Evolutionary conservation across 2,888 invertebrate genomes (phyloP).

Genomic region (Orthosia gracilis): DNA sequence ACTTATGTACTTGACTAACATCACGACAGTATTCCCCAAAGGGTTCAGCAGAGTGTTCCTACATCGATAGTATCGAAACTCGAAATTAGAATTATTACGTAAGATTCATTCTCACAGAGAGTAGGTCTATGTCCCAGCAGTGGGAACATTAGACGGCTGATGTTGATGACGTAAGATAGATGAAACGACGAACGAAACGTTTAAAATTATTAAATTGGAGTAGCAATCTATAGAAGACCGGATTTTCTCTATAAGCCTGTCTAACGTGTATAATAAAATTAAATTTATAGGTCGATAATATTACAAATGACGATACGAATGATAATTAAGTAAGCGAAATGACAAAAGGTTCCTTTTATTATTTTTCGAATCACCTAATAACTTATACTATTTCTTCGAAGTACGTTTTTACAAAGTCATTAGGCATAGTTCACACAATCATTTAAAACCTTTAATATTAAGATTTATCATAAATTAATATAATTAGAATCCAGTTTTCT

Average conservation of each 20-base stretch:
- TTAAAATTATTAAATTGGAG: slow-evolving; percentile 29
- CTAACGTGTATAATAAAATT: slow-evolving; percentile 21
- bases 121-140: too few species aligned
- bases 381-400: not conserved
- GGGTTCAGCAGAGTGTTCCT: not conserved
- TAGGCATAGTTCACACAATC: slow-evolving; percentile 5
- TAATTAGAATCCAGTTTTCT: slow-evolving; percentile 37
- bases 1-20: not conserved
- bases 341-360: not conserved
- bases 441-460: slow-evolving; percentile 15
- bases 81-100: not conserved
- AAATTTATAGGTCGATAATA: not conserved
- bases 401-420: not conserved
- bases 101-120: too few species aligned
- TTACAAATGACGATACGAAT: too few species aligned
- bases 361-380: not conserved
- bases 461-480: slow-evolving; percentile 33
- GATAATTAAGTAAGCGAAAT: not conserved
- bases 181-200: slow-evolving; percentile 5
- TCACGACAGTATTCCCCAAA: too few species aligned
- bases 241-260: slow-evolving; percentile 12
- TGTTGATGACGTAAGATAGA: not conserved
- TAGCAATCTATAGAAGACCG: slow-evolving; percentile 9
- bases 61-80: slow-evolving; percentile 1
- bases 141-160: too few species aligned